Base-by-base conservation (phyloP, 2,797 vertebrate genomes). In the Lutjanus argentimaculatus region DNA sequence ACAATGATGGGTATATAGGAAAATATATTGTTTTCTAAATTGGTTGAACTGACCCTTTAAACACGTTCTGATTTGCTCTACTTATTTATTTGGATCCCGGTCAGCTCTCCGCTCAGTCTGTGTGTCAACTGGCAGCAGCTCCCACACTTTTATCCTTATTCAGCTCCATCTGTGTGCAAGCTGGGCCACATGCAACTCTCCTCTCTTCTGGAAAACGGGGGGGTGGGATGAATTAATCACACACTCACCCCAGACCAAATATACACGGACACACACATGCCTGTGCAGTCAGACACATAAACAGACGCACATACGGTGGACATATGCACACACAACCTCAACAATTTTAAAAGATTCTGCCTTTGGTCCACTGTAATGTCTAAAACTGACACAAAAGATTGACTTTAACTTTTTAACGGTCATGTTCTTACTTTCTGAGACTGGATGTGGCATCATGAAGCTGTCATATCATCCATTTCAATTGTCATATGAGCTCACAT, bases 101-200 rank as follows among this genome's bases (percentile, higher is more conserved):
- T 63, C 61, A 58, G 42, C 70, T 83, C 66, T 51, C 51, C 48
- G 48, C 57, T 78, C 48, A 6, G 74, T 72, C 62, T 83, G 51
- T 81, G 81, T 85, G 76, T 77, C 40, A 58, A 45, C 61, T 69
- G 75, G 77, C 75, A 56, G 70, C 53, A 76, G 67, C 62, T 74
- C 66, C n/a, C 46, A 68, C 57, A 77, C 61, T 65, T 78, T 82
- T 17, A 69, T 78, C 66, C 58, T 62, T 12, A 48, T 30, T 89
- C 83, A 71, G 63, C 67, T 83, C 63, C 91, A 93, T 93, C 89
- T 93, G 93, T 67, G 75, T 75, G 72, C 85, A 91, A 90, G 91
- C 83, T 90, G 88, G 67, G 55, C 79, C 69, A 76, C 85, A 86
- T 80, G 82, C 75, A 88, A 76, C 71, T 57, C 77, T 61, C 77